phyloP scores from a whole-genome alignment of 2,113 vertebrate species.

The Hippocampus mohnikei region DNA sequence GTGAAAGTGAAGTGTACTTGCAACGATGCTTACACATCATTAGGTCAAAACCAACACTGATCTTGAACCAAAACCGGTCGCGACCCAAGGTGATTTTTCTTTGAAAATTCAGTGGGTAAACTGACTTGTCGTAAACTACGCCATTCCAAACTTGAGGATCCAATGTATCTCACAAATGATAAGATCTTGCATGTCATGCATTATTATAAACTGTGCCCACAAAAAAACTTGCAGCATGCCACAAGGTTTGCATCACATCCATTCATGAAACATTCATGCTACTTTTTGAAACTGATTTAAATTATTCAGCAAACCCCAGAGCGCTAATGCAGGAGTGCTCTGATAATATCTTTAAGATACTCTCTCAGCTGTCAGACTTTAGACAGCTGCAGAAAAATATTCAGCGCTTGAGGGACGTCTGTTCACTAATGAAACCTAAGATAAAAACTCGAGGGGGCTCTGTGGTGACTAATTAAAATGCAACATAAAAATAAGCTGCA shows the following conservation, averaged over 20 bases:
- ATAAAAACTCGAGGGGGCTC: slow-evolving; percentile 1
- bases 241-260: slow-evolving; percentile 25
- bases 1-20: no score
- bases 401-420: slow-evolving; percentile 28
- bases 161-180: not conserved
- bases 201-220: not conserved
- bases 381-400: slow-evolving; percentile 34
- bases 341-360: slow-evolving; percentile 56
- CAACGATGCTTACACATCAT: no score
- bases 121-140: not conserved
- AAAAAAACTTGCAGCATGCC: slow-evolving; percentile 8
- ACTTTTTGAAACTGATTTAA: slow-evolving; percentile 56
- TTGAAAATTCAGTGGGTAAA: not conserved
- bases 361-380: slow-evolving; percentile 40
- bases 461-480: slow-evolving; percentile 7
- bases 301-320: slow-evolving; percentile 63
- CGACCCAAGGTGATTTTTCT: not conserved
- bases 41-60: not conserved
- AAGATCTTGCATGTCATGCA: not conserved
- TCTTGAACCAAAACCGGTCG: not conserved
- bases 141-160: not conserved
- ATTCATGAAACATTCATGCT: slow-evolving; percentile 59
- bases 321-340: slow-evolving; percentile 52
- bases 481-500: not conserved
- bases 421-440: slow-evolving; percentile 9